Evolutionary conservation across 2,888 invertebrate genomes (phyloP).

Genomic region (Drosophila dives): DNA sequence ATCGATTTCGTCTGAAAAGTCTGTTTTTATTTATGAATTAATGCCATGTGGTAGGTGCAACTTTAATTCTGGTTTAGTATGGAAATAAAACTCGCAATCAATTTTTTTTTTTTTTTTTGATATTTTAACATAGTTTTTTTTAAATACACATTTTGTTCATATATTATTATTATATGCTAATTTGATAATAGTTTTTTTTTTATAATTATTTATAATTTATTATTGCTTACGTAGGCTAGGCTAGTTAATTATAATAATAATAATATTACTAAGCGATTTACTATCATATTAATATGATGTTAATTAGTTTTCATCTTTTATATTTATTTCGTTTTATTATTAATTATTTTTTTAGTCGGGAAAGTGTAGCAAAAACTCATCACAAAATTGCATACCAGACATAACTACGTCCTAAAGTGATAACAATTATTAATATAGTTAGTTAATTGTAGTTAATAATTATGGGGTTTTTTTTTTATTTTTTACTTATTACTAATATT

Average conservation of each 20-base stretch:
- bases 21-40: conserved; percentile 61
- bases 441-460: conserved; percentile 57
- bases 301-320: conserved; percentile 31
- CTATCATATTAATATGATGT: conserved; percentile 43
- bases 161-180: conserved; percentile 49
- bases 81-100: conserved; percentile 42
- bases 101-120: conserved; percentile 48
- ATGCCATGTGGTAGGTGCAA: conserved; percentile 61
- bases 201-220: conserved; percentile 69
- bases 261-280: conserved; percentile 62
- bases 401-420: conserved; percentile 64
- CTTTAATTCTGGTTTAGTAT: conserved; percentile 37
- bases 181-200: conserved; percentile 56
- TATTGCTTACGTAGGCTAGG: conserved; percentile 73
- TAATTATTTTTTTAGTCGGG: conserved; percentile 19
- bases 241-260: conserved; percentile 57
- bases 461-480: background rate
- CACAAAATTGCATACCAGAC: conserved; percentile 71
- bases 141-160: conserved; percentile 62
- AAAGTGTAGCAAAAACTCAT: conserved; percentile 61
- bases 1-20: conserved; percentile 62
- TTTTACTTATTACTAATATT: conserved; percentile 27
- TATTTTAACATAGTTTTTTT: conserved; percentile 70
- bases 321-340: background rate
- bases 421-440: conserved; percentile 70